Conservation (phyloP, 2,113 vertebrate species). For the Dascyllus trimaculatus region DNA sequence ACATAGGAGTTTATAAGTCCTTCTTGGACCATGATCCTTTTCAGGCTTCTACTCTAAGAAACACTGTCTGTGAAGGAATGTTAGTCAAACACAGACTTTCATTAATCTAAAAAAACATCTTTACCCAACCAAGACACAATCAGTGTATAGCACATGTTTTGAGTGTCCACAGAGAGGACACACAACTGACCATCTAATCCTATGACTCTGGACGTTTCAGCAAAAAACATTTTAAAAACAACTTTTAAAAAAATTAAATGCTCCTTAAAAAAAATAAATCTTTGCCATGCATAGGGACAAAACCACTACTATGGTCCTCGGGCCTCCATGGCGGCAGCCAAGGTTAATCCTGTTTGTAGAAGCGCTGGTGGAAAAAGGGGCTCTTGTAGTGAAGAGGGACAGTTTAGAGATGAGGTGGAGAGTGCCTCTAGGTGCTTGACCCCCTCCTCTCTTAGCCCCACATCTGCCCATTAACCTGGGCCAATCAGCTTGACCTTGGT, state of each 20-base stretch:
- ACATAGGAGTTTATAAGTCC: neutral
- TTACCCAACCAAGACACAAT: neutral
- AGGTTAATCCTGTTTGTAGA: conserved; percentile 83
- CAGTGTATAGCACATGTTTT: neutral
- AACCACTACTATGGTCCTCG: conserved; percentile 21
- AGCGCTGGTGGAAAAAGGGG: conserved; percentile 72
- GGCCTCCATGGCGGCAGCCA: conserved; percentile 46
- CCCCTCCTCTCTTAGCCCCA: conserved; percentile 77
- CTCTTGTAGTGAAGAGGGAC: conserved; percentile 83
- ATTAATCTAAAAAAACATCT: neutral
- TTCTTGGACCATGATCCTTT: neutral
- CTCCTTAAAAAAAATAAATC: neutral
- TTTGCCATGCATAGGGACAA: neutral
- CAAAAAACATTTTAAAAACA: neutral
- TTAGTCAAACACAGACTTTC: neutral
- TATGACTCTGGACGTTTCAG: neutral
- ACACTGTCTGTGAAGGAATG: neutral
- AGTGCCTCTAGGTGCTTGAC: conserved; percentile 83
- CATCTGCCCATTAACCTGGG: conserved; percentile 85
- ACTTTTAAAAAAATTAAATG: neutral
- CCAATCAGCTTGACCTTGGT: conserved; percentile 86
- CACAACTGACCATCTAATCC: neutral
- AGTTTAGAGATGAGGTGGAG: conserved; percentile 81
- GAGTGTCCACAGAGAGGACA: neutral
- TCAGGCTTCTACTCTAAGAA: neutral